Base-by-base conservation (phyloP, 2,113 vertebrate species). In the Pomatorhinus ruficollis region DNA sequence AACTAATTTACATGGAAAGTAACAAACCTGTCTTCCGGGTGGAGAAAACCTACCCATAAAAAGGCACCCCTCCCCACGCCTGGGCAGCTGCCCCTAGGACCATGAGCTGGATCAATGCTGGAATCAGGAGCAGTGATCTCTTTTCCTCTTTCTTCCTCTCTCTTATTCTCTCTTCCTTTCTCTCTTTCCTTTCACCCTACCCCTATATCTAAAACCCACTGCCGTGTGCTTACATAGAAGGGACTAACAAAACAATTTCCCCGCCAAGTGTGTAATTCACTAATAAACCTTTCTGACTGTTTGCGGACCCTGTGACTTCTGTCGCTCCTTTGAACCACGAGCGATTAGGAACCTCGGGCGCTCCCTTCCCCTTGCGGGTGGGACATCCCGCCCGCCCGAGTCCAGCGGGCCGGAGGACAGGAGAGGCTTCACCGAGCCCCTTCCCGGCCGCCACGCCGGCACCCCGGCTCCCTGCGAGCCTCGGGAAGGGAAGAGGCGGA, bases 361-460 rank as follows among this genome's bases (percentile, higher is more conserved):
- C 16, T 12, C 4, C n/a, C 16, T 16, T 14, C 7, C 5, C 45
- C 40, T 12, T 5, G 13, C 24, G 23, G 23, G 0, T 3, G 28
- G 47, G 5, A 3, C 39, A 44, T 1, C 22, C 3, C 2, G 0
- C 35, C 18, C 1, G 1, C 27, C 54, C 39, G 3, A 8, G 8
- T 2, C 10, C 11, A 3, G 0, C 4, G 2, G 12, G 4, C 2
- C 2, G 3, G 10, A 1, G 7, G 1, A 10, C 1, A 5, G 3
- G 1, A 5, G 6, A 0, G 0, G 1, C 21, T 4, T 0, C 1
- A 11, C 54, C 16, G 14, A 22, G 39, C 2, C 6, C 28, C 1
- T 14, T 9, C 27, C 53, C 49, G 39, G 57, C 64, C 15, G 2
- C 20, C 44, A 20, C 44, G 44, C 19, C 44, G 3, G 44, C 44